Evolutionary conservation across 2,113 vertebrate species (phyloP).

Genomic region (Notechis scutatus): DNA sequence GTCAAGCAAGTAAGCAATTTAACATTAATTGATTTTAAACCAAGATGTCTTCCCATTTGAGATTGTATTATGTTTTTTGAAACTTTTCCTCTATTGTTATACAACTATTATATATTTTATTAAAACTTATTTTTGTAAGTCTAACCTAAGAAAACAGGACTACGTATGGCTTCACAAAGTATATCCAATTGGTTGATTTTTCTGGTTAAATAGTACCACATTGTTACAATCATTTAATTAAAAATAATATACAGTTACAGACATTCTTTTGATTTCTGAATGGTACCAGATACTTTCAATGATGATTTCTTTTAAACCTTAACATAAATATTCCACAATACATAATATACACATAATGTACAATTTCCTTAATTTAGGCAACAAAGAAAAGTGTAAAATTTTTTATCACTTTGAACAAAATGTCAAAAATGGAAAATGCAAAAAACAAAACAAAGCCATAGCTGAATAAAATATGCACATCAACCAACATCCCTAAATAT

Average conservation of each 20-base stretch:
- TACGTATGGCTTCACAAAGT: conserved; percentile 48
- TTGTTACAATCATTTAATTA: conserved; percentile 49
- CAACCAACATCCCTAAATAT: conserved; percentile 27
- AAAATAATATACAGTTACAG: conserved; percentile 43
- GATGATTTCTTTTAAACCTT: conserved; percentile 30
- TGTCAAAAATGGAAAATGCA: neutral
- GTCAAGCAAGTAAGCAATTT: conserved; percentile 46
- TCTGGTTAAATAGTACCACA: conserved; percentile 35
- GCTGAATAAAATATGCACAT: conserved; percentile 36
- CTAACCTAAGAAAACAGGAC: conserved; percentile 59
- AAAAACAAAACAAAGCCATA: neutral
- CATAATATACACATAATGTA: conserved; percentile 19
- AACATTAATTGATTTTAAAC: conserved; percentile 31
- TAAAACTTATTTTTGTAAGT: conserved; percentile 59
- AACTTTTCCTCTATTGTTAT: conserved; percentile 59
- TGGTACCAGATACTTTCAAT: conserved; percentile 41
- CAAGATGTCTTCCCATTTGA: conserved; percentile 18
- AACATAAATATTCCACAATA: conserved; percentile 19
- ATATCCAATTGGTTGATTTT: conserved; percentile 36
- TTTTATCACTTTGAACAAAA: conserved; percentile 30
- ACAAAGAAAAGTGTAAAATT: conserved; percentile 32
- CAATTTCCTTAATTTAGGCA: conserved; percentile 18
- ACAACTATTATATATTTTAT: conserved; percentile 57
- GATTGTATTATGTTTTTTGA: conserved; percentile 44
- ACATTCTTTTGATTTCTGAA: conserved; percentile 37